Evolutionary conservation across 92 coral and sea anemone genomes (phyloP).

Genomic region (Paramuricea clavata): DNA sequence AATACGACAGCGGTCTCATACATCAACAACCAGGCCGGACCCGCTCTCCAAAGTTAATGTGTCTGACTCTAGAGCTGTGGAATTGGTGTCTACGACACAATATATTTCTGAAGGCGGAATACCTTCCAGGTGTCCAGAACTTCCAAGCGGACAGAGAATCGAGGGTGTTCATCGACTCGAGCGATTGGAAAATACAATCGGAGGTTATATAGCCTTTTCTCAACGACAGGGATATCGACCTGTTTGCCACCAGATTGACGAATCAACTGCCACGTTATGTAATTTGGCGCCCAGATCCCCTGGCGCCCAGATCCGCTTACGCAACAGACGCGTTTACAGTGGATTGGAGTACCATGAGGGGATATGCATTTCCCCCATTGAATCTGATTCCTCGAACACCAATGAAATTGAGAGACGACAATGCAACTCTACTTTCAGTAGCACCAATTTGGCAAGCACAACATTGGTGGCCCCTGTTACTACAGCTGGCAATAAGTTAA

Average conservation of each 20-base stretch:
- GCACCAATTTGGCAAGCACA: no score
- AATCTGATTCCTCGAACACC: conserved; percentile 43
- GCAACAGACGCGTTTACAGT: conserved; percentile 60
- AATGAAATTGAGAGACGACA: conserved; percentile 46
- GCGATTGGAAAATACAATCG: conserved; percentile 46
- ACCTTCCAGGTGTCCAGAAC: conserved; percentile 56
- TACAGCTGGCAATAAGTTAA: no score
- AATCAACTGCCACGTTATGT: conserved; percentile 49
- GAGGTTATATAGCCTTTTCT: conserved; percentile 52
- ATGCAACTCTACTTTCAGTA: conserved; percentile 45
- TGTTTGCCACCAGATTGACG: conserved; percentile 61
- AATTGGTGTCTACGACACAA: conserved; percentile 55
- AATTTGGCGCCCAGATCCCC: conserved; percentile 68
- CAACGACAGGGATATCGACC: conserved; percentile 52
- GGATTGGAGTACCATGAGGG: conserved; percentile 45
- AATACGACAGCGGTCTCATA: conserved; percentile 59
- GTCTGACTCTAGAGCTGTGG: conserved; percentile 64
- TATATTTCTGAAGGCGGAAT: conserved; percentile 46
- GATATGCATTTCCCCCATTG: conserved; percentile 60
- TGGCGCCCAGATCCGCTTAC: no score
- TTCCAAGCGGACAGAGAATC: conserved; percentile 59
- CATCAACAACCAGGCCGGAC: conserved; percentile 71
- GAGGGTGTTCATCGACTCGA: conserved; percentile 53
- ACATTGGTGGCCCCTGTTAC: conserved; percentile 63
- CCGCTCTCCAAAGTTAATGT: conserved; percentile 51